These are phyloP conservation scores for Empis livida DNA, from an alignment of 2,888 invertebrate species.

Conservation along the genomic window DNA sequence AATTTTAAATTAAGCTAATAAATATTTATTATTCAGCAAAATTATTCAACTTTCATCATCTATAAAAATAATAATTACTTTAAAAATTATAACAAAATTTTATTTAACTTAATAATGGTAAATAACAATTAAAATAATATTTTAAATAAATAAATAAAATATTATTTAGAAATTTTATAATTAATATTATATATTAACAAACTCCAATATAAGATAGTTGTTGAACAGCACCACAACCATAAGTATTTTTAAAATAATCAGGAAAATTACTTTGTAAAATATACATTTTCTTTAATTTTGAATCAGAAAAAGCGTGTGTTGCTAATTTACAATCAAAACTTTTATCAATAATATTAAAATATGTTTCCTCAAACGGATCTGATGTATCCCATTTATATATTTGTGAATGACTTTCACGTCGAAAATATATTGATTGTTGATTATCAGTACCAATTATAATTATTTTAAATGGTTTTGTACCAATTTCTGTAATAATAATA, in stretches of 20 bases:
- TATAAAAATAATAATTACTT: too few species aligned
- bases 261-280: constrained; percentile 50
- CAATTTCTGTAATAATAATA: constrained; percentile 36
- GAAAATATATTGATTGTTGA: constrained; percentile 45
- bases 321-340: constrained; percentile 41
- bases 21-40: too few species aligned
- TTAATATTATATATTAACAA: too few species aligned
- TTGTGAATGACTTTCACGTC: constrained; percentile 43
- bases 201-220: constrained; percentile 26
- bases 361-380: constrained; percentile 32
- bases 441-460: constrained; percentile 50
- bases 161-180: too few species aligned
- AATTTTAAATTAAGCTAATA: too few species aligned
- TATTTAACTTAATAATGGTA: too few species aligned
- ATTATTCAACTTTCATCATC: too few species aligned
- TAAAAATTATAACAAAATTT: too few species aligned
- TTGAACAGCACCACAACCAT: constrained; percentile 48
- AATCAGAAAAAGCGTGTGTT: constrained; percentile 46
- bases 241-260: constrained; percentile 46
- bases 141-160: too few species aligned
- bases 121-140: too few species aligned
- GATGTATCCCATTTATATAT: constrained; percentile 47
- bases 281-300: constrained; percentile 42
- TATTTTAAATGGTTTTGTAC: constrained; percentile 43
- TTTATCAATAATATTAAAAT: constrained; percentile 42